Conservation (phyloP, 2,888 invertebrate species). For the Pachydiplax longipennis region DNA sequence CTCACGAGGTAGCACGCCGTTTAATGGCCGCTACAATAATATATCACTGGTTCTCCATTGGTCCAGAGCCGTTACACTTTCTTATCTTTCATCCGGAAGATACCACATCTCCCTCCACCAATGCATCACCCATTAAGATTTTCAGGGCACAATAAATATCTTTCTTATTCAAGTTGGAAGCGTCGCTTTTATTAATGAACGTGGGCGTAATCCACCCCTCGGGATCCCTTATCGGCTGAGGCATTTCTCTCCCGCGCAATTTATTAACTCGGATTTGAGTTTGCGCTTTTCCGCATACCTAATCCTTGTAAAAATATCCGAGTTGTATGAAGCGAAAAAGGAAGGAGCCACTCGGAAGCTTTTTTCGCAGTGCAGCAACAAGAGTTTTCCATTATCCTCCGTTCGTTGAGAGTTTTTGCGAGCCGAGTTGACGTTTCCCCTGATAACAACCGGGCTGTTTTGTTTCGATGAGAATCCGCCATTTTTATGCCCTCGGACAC, state of each 20-base stretch:
- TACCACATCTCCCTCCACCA: background rate
- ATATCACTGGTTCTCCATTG: background rate
- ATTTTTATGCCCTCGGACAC: no score
- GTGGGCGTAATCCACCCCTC: background rate
- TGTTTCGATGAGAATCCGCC: no score
- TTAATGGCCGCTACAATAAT: background rate
- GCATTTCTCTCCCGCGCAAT: background rate
- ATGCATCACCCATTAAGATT: background rate
- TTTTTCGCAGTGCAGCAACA: no score
- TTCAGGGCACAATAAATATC: background rate
- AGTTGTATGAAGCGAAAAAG: no score
- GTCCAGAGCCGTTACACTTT: background rate
- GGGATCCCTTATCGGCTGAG: background rate
- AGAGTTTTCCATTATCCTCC: no score
- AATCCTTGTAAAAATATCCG: no score
- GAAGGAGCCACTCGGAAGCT: no score
- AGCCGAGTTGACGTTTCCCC: no score
- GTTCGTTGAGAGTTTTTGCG: no score
- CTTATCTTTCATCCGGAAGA: background rate
- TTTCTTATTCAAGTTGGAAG: background rate
- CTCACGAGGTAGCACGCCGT: background rate
- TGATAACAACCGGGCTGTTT: no score
- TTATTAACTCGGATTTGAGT: no score
- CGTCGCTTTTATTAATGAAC: background rate
- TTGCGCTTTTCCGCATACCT: no score